phyloP scores from a whole-genome alignment of 2,113 vertebrate species.

The Pontoporia blainvillei region DNA sequence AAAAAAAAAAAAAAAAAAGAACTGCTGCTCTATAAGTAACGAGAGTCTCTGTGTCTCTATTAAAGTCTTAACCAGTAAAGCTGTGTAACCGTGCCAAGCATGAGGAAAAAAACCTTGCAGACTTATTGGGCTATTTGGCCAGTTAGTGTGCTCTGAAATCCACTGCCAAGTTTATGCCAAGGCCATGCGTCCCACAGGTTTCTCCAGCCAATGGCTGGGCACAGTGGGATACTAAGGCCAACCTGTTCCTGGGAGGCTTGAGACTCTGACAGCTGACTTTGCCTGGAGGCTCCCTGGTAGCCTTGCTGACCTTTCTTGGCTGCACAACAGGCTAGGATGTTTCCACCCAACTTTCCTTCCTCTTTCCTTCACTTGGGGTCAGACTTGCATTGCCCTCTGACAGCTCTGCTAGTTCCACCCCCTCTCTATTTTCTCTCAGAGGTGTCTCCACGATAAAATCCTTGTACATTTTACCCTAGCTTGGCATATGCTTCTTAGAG shows the following conservation, averaged over 20 bases:
- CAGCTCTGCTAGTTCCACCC: background rate
- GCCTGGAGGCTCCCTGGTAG: background rate
- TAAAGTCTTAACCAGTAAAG: background rate
- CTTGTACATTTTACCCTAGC: background rate
- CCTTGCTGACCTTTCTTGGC: background rate
- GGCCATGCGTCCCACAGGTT: background rate
- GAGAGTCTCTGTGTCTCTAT: background rate
- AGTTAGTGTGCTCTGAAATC: background rate
- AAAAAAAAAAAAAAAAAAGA: background rate
- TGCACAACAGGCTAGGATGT: background rate
- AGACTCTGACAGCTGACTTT: background rate
- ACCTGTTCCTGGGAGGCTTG: background rate
- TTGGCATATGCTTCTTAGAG: background rate
- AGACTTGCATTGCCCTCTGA: background rate
- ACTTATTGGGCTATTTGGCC: background rate
- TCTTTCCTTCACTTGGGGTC: background rate
- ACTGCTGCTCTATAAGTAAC: background rate
- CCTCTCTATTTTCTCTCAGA: background rate
- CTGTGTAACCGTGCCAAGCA: background rate
- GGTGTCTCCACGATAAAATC: background rate
- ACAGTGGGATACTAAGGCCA: background rate
- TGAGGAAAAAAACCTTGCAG: background rate
- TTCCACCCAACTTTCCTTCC: background rate
- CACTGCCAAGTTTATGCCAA: background rate
- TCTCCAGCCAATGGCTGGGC: background rate